Evolutionary conservation across 2,888 invertebrate genomes (phyloP).

Genomic region (Trichopria drosophilae): DNA sequence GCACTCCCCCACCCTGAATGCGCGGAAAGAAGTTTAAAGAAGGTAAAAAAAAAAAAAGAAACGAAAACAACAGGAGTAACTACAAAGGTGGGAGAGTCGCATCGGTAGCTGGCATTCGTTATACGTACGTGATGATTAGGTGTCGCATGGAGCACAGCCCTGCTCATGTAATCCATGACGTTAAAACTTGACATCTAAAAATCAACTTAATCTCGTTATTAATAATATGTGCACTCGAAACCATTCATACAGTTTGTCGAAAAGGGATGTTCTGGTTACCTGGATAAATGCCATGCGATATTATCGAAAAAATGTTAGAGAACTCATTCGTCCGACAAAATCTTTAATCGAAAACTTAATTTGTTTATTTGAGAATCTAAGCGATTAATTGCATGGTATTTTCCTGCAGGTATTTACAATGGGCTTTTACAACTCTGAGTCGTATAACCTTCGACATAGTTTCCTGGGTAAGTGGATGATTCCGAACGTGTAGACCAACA

Average conservation of each 20-base stretch:
- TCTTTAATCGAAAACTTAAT: no score
- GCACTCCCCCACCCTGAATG: slow-evolving; percentile 43
- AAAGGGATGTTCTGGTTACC: slow-evolving; percentile 38
- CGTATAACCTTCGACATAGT: slow-evolving; percentile 56
- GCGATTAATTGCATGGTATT: no score
- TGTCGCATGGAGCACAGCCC: slow-evolving; percentile 55
- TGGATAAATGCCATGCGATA: slow-evolving; percentile 22
- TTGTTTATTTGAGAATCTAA: no score
- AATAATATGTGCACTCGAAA: slow-evolving; percentile 57
- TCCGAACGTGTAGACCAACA: slow-evolving; percentile 56
- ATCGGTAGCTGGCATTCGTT: slow-evolving; percentile 54
- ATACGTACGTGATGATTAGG: slow-evolving; percentile 56
- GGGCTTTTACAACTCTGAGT: slow-evolving; percentile 45
- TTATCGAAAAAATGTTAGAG: slow-evolving; percentile 17
- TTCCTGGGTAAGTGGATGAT: slow-evolving; percentile 56
- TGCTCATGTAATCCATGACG: slow-evolving; percentile 56
- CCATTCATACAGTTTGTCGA: slow-evolving; percentile 52
- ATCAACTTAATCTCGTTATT: slow-evolving; percentile 57
- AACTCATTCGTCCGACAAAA: no score
- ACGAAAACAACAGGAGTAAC: slow-evolving; percentile 17
- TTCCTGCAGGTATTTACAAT: no score
- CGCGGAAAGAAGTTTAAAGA: no score
- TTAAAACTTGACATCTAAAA: slow-evolving; percentile 58
- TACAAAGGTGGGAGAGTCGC: slow-evolving; percentile 43
- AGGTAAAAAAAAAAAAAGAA: slow-evolving; percentile 13